Conservation (phyloP, 2,797 vertebrate species). For the Podargus strigoides region DNA sequence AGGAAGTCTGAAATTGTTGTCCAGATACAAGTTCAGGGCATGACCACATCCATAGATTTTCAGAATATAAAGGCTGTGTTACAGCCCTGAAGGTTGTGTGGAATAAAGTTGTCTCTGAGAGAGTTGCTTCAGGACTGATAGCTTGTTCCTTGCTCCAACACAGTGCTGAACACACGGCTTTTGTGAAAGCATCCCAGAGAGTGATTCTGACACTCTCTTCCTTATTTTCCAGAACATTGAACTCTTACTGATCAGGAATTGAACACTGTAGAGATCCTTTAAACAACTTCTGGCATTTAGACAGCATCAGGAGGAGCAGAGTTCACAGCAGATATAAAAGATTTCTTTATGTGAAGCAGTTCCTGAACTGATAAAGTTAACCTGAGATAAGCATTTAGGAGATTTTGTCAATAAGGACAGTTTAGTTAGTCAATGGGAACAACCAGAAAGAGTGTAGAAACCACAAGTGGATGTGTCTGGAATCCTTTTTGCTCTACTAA, state of each 20-base stretch:
- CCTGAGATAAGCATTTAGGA: not conserved
- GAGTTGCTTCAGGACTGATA: not conserved
- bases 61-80: not conserved
- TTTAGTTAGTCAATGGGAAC: not conserved
- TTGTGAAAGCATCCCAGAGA: conserved; percentile 18
- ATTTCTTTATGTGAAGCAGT: not conserved
- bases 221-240: conserved; percentile 54
- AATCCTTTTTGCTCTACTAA: not conserved
- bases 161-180: not conserved
- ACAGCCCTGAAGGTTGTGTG: not conserved
- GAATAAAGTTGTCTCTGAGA: not conserved
- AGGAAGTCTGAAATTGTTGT: not conserved
- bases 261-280: conserved; percentile 10
- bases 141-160: not conserved
- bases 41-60: not conserved
- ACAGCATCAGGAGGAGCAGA: not conserved
- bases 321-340: not conserved
- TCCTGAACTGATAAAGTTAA: not conserved
- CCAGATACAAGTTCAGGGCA: not conserved
- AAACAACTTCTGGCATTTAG: conserved; percentile 18
- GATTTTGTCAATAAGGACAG: not conserved
- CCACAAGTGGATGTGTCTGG: not conserved
- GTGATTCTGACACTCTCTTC: conserved; percentile 8
- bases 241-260: not conserved
- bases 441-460: not conserved